These are phyloP conservation scores for Phyllostomus hastatus DNA, from an alignment of 2,113 vertebrate genomes.

Conservation along the genomic window DNA sequence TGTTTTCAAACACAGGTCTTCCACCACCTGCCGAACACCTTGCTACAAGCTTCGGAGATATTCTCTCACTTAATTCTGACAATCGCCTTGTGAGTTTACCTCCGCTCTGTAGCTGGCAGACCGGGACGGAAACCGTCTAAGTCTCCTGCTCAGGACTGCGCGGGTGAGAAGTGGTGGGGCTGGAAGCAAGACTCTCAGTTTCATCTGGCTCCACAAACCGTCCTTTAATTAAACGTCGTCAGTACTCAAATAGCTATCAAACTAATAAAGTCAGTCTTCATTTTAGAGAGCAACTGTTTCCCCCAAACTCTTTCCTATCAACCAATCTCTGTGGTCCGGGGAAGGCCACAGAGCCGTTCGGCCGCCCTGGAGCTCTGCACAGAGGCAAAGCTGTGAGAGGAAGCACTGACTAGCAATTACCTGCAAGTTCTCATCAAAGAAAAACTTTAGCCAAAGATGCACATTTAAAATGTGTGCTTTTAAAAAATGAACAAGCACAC, in stretches of 20 bases:
- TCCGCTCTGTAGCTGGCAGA: not conserved
- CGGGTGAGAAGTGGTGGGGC: not conserved
- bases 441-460: not conserved
- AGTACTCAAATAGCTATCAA: not conserved
- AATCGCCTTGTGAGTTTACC: not conserved
- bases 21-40: not conserved
- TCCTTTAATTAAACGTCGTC: not conserved
- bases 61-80: constrained; percentile 19
- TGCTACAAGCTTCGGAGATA: not conserved
- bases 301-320: not conserved
- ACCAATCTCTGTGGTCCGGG: not conserved
- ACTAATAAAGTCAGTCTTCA: not conserved
- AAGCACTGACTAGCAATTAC: not conserved
- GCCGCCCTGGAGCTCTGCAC: not conserved
- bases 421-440: constrained; percentile 17
- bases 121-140: not conserved
- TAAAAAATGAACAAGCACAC: not conserved
- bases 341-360: not conserved
- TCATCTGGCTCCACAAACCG: not conserved
- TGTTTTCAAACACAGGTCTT: not conserved
- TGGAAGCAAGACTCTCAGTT: not conserved
- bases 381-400: not conserved
- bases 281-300: constrained; percentile 15
- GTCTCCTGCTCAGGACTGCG: not conserved
- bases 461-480: constrained; percentile 8